Base-by-base conservation (phyloP, 2,113 vertebrate species). In the Brachionichthys hirsutus region DNA sequence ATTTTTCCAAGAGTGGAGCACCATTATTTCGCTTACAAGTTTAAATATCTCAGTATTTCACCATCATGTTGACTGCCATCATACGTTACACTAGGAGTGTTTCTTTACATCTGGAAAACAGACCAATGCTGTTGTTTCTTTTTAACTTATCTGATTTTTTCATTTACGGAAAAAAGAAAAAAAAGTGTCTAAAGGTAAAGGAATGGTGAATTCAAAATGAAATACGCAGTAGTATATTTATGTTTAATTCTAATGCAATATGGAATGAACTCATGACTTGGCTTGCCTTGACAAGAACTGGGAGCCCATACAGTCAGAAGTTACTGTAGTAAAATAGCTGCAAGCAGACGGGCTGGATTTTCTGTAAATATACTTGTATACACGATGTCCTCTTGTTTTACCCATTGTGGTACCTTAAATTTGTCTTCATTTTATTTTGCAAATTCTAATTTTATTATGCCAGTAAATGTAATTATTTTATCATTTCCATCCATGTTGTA, bases 341-440 rank as follows among this genome's bases (percentile, higher is more conserved):
- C 90, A 92, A 92, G 89, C 90, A 87, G 85, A 91, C 91, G 87
- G 86, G 86, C 79, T 90, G 87, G 89, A 89, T 92, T 89, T 85
- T 90, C 75, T 98, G 95, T 99, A 98, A 95, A 99, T 97, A 97
- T 89, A 87, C 91, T 62, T 89, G 89, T 88, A 88, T 64, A 89
- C 87, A 87, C 87, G 77, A 84, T 85, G 80, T 92, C 83, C 75
- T 87, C 88, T 93, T 93, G 88, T 94, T 94, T 89, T 91, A 90
- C 88, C 87, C 90, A 89, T 89, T 77, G 92, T 95, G 94, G 93
- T 94, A 94, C 92, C 92, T 94, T 92, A 77, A 93, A 91, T 92
- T 94, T 92, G 89, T 94, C 89, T 94, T 92, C 87, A 87, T 87
- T 93, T 92, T 82, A 76, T 85, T 90, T 88, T 81, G 83, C 78